Evolutionary conservation across 2,888 invertebrate species (phyloP).

Genomic region (Drosophila ochracea): DNA sequence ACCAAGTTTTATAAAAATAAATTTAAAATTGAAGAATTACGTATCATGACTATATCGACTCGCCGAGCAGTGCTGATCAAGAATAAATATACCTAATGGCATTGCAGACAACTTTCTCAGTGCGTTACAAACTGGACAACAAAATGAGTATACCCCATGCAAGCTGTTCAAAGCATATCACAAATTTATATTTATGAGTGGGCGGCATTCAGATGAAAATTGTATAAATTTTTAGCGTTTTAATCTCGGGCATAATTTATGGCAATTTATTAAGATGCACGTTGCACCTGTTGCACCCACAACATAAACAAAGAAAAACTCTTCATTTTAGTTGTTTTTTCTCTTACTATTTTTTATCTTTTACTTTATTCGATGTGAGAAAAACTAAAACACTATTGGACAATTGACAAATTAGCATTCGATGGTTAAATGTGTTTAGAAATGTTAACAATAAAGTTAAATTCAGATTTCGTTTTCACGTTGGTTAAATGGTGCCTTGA

Average conservation of each 20-base stretch:
- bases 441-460: constrained; percentile 1
- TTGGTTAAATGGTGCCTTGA: constrained; percentile 63
- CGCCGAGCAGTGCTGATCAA: background rate
- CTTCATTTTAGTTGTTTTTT: background rate
- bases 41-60: background rate
- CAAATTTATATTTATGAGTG: constrained; percentile 28
- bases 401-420: background rate
- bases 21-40: no score
- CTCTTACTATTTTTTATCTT: background rate
- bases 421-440: background rate
- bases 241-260: background rate
- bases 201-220: constrained; percentile 27
- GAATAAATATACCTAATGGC: background rate
- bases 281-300: constrained; percentile 24
- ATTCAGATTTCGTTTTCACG: background rate
- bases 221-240: constrained; percentile 36
- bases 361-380: background rate
- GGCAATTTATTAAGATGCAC: constrained; percentile 21
- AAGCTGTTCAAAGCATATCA: background rate
- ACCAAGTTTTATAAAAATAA: background rate
- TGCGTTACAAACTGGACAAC: background rate
- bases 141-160: background rate
- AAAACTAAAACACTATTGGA: constrained; percentile 4
- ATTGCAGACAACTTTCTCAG: background rate
- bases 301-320: background rate